A percentile compares a stretch with the other conserved stretches of the same genome.
Evolutionary conservation across 2,888 invertebrate species (phyloP).

Genomic region (Callosobruchus maculatus): DNA sequence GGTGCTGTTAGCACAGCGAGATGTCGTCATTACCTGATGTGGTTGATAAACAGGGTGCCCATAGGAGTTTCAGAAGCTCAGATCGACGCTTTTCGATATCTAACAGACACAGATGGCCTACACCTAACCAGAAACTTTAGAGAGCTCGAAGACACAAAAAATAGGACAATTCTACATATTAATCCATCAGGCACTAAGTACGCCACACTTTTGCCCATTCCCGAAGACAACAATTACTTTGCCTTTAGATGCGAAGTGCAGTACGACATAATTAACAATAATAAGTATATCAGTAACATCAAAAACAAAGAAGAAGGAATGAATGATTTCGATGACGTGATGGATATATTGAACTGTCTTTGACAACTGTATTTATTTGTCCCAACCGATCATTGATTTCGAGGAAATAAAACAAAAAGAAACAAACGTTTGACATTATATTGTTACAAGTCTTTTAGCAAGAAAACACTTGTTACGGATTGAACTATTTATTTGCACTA

Average conservation of each 20-base stretch:
- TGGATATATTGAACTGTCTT: no score
- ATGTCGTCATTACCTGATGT: constrained; percentile 53
- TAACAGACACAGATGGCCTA: constrained; percentile 49
- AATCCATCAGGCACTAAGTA: constrained; percentile 54
- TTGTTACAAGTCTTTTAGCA: no score
- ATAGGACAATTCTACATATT: constrained; percentile 54
- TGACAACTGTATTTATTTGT: neutral
- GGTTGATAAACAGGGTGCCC: constrained; percentile 60
- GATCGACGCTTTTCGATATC: constrained; percentile 56
- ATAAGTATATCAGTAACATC: neutral
- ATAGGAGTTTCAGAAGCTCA: constrained; percentile 58
- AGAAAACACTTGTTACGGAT: no score
- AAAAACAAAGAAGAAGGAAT: no score
- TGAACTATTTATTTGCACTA: no score
- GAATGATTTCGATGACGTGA: no score
- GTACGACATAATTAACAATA: constrained; percentile 3
- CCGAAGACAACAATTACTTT: constrained; percentile 11
- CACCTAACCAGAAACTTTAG: constrained; percentile 56
- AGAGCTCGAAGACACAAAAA: constrained; percentile 48
- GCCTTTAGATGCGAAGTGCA: constrained; percentile 12
- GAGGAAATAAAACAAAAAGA: no score
- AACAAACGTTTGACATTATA: no score
- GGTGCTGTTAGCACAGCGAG: constrained; percentile 53
- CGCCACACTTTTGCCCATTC: constrained; percentile 49
- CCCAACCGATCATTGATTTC: no score